A percentile compares a stretch with the other conserved stretches of the same genome.
phyloP scores from a whole-genome alignment of 1,140 invertebrate genomes.

The Araneus ventricosus region DNA sequence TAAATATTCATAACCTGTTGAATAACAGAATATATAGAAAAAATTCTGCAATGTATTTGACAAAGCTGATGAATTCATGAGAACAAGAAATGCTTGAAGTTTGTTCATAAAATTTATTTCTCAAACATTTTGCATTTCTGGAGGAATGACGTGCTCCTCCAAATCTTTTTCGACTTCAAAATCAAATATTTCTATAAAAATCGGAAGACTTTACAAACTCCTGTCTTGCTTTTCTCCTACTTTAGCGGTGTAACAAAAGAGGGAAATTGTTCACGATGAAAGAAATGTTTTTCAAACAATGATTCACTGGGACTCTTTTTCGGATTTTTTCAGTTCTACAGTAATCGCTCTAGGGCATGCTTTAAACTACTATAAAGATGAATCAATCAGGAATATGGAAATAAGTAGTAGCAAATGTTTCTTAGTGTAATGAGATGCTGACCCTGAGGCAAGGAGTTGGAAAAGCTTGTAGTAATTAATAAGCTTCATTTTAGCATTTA shows the following conservation, averaged over 20 bases:
- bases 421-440: background rate
- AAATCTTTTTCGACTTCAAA: background rate
- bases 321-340: background rate
- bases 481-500: background rate
- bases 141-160: background rate
- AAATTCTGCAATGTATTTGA: background rate
- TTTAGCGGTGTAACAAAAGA: background rate
- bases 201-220: background rate
- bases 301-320: background rate
- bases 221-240: background rate
- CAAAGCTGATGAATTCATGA: background rate
- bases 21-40: background rate
- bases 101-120: background rate
- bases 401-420: background rate
- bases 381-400: background rate
- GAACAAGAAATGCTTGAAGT: background rate
- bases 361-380: background rate
- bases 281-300: conserved; percentile 24
- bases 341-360: background rate
- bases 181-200: conserved; percentile 18
- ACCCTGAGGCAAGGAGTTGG: background rate
- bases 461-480: background rate
- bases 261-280: background rate
- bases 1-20: background rate
- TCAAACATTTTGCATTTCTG: background rate